phyloP scores from a whole-genome alignment of 2,113 vertebrate species.

The Paradisaea rubra region DNA sequence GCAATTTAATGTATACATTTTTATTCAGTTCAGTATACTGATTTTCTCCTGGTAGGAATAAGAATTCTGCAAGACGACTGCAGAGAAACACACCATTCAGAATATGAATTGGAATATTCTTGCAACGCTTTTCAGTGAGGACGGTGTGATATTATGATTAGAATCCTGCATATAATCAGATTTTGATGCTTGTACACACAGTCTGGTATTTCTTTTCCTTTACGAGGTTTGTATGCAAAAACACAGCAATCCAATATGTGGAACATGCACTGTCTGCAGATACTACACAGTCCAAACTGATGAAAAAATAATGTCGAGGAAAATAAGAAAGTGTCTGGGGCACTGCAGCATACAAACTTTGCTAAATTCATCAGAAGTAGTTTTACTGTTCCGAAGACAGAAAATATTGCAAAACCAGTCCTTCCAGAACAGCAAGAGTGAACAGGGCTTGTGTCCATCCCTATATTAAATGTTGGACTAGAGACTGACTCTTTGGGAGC shows the following conservation, averaged over 20 bases:
- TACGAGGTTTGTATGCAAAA: conserved; percentile 68
- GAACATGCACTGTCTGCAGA: conserved; percentile 22
- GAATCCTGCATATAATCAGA: conserved; percentile 74
- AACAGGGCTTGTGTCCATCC: neutral
- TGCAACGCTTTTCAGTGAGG: conserved; percentile 51
- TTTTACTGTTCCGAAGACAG: neutral
- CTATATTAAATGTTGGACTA: neutral
- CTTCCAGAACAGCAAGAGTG: neutral
- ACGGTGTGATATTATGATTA: conserved; percentile 72
- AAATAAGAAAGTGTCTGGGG: conserved; percentile 2
- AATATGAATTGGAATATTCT: conserved; percentile 73
- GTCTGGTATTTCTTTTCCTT: conserved; percentile 55
- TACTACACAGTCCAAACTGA: conserved; percentile 17
- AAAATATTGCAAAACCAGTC: conserved; percentile 8
- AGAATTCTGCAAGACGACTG: conserved; percentile 70
- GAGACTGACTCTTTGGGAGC: neutral
- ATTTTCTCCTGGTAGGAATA: conserved; percentile 70
- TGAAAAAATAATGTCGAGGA: conserved; percentile 49
- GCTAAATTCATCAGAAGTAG: neutral
- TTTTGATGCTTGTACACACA: conserved; percentile 61
- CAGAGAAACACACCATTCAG: conserved; percentile 71
- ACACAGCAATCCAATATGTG: conserved; percentile 28
- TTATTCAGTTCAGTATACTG: conserved; percentile 74
- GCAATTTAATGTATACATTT: conserved; percentile 77
- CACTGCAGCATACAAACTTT: neutral